Evolutionary conservation across 2,113 vertebrate species (phyloP), one percentile per base, ranked within the genome.

Genomic region (Paradoxurus hermaphroditus): DNA sequence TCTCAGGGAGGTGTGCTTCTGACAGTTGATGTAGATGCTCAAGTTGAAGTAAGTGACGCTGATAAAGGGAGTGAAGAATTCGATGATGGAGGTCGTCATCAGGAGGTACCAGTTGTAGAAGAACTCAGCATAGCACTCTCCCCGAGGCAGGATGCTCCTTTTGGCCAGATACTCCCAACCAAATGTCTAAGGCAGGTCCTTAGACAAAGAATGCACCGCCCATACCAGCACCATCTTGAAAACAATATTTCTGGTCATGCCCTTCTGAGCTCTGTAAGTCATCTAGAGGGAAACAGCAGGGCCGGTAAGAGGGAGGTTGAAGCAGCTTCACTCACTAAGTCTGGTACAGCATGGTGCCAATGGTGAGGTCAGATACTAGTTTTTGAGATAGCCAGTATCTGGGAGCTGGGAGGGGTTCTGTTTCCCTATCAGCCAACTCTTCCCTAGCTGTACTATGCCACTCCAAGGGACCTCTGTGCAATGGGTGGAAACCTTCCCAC

Each of bases 91-190:
- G 19, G 98, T 98, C 7, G 98, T 99, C 97, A 99, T 99, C 39
- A 99, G 96, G 97, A 99, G 99, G 81, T 99, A 99, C 98, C 99
- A 98, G 93, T 98, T 99, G 97, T 99, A 99, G 97, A 99, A 99
- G 95, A 99, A 99, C 93, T 99, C 98, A 12, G 99, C 98, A 1
- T 99, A 98, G 88, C 99, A 99, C 95, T 99, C 97, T 39, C 98
- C 96, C 39, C 98, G 96, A 1, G 98, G 98, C 23, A 99, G 97
- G 44, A 99, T 98, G 81, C 98, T 99, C 6, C 93, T 96, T 14
- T 98, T 98, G 21, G 98, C 97, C 73, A 98, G 88, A 63, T 99
- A 97, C 89, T 99, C 98, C 99, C 99, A 99, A 0, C 98, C 98
- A 93, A 99, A 99, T 99, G n/a, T n/a, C n/a, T n/a, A n/a, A n/a